Conservation (phyloP, 2,888 invertebrate genomes). For the Seira sanloemensis region DNA sequence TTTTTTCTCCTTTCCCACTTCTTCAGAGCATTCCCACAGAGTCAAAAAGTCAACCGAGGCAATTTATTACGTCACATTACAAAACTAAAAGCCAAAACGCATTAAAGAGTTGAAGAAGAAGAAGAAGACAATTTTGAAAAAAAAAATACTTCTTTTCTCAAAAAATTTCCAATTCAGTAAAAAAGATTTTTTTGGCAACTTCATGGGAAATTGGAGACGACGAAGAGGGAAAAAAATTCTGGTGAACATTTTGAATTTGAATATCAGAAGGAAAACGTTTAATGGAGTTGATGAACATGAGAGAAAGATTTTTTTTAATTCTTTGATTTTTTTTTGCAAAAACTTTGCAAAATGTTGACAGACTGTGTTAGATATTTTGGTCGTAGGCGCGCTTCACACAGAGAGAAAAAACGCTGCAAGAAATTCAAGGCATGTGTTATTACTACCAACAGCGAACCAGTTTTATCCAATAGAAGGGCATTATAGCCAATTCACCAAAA, state of each 20-base stretch:
- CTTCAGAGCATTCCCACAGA: slow-evolving; percentile 46
- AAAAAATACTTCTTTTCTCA: background rate
- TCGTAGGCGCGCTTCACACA: slow-evolving; percentile 61
- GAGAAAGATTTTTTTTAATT: too few relatives aligned
- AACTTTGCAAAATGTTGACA: slow-evolving; percentile 35
- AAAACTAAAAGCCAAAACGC: slow-evolving; percentile 55
- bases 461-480: background rate
- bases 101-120: slow-evolving; percentile 29
- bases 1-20: background rate
- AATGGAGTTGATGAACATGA: slow-evolving; percentile 44
- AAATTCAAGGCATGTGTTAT: background rate
- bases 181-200: slow-evolving; percentile 46
- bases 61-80: slow-evolving; percentile 63
- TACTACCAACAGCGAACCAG: background rate
- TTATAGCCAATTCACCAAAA: slow-evolving; percentile 23
- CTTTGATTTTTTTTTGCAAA: too few relatives aligned
- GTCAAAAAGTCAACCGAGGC: slow-evolving; percentile 55
- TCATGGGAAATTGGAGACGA: slow-evolving; percentile 30
- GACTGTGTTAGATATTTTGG: slow-evolving; percentile 46
- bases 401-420: slow-evolving; percentile 27
- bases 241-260: background rate
- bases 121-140: background rate
- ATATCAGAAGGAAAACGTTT: slow-evolving; percentile 31
- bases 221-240: background rate
- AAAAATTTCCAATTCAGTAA: background rate